Evolutionary conservation across 2,888 invertebrate genomes (phyloP).

Genomic region (Neoitamus cyanurus): DNA sequence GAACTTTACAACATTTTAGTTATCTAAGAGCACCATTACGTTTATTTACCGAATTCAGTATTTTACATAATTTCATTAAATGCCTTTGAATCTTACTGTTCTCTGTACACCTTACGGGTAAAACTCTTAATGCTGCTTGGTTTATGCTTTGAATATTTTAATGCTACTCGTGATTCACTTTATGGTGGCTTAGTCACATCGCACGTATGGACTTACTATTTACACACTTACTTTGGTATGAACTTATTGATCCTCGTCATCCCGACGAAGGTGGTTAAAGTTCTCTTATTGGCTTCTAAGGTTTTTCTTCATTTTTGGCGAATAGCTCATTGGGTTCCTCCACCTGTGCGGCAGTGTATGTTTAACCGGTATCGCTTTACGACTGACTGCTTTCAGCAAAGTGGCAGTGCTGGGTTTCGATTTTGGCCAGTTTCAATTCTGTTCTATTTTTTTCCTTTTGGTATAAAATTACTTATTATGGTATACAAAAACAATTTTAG

Average conservation of each 20-base stretch:
- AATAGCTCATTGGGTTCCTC: neutral
- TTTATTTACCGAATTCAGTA: slow-evolving; percentile 6
- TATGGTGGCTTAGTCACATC: slow-evolving; percentile 37
- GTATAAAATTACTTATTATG: neutral
- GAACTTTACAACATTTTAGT: slow-evolving; percentile 18
- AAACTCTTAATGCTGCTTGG: neutral
- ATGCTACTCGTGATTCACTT: slow-evolving; percentile 31
- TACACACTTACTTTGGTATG: slow-evolving; percentile 4
- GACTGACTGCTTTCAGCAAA: neutral
- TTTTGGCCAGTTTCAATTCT: neutral
- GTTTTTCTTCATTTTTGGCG: slow-evolving; percentile 11
- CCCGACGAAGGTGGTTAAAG: neutral
- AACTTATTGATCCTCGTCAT: neutral
- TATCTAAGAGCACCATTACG: slow-evolving; percentile 44
- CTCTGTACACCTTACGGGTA: neutral
- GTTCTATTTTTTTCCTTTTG: neutral
- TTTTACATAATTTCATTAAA: neutral
- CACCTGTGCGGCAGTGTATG: neutral
- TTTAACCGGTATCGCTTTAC: neutral
- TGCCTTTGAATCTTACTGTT: neutral
- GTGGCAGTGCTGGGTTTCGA: neutral
- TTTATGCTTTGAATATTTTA: neutral
- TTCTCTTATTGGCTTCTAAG: neutral
- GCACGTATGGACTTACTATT: slow-evolving; percentile 13
- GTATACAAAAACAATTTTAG: neutral